phyloP scores from a whole-genome alignment of 2,797 vertebrate species.

The Gallinago solitaria region DNA sequence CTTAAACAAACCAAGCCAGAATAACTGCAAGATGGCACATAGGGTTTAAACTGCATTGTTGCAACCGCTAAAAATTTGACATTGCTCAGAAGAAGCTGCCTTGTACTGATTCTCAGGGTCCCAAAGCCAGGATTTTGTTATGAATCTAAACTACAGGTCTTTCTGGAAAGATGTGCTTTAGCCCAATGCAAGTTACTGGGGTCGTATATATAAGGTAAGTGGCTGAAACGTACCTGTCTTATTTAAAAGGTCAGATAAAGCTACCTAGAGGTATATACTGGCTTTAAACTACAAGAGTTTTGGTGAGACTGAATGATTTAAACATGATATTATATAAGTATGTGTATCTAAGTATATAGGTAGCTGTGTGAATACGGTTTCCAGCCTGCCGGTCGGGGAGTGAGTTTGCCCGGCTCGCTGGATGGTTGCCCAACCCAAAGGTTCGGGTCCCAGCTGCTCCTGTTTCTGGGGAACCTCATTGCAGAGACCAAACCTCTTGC shows the following conservation, averaged over 20 bases:
- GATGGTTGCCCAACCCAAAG: neutral
- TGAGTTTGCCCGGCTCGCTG: neutral
- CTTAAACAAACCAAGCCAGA: neutral
- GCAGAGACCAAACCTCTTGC: neutral
- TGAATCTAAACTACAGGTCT: neutral
- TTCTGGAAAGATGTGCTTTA: neutral
- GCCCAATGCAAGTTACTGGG: neutral
- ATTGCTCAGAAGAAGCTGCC: neutral
- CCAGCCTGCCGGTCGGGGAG: too few species aligned
- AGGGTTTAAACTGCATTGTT: neutral
- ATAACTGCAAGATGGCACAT: neutral
- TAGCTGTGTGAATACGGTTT: neutral
- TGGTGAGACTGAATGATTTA: neutral
- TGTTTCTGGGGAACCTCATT: neutral
- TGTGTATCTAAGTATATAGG: neutral
- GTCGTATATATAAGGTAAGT: neutral
- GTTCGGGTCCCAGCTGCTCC: neutral
- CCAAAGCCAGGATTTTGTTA: neutral
- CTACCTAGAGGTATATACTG: neutral
- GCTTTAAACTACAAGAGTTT: neutral
- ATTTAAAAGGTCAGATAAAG: neutral
- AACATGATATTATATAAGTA: accelerated
- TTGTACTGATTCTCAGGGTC: neutral
- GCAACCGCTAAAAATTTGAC: neutral
- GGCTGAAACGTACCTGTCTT: neutral